Percentiles rank a stretch among this genome's conserved stretches.
Evolutionary conservation across 2,888 invertebrate species (phyloP).

Genomic region (Diarsia brunnea): DNA sequence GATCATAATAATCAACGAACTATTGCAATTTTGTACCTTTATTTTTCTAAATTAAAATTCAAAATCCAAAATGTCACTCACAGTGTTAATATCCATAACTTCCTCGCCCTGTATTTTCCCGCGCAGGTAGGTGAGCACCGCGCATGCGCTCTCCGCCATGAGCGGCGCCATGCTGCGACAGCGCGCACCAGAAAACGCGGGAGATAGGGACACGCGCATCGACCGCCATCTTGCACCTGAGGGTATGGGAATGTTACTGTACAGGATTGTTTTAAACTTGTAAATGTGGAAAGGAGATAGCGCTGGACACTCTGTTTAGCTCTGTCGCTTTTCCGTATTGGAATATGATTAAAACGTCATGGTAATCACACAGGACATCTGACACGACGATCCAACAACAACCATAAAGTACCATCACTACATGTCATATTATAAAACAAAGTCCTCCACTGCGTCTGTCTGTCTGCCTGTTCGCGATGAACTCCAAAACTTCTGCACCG

Average conservation of each 20-base stretch:
- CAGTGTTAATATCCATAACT: slow-evolving; percentile 74
- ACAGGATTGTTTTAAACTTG: too few relatives aligned
- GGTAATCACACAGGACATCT: too few relatives aligned
- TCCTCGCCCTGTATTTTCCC: slow-evolving; percentile 50
- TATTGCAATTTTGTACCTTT: not conserved
- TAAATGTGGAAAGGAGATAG: too few relatives aligned
- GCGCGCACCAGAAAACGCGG: slow-evolving; percentile 78
- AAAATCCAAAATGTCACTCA: slow-evolving; percentile 46
- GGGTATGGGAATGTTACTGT: not conserved
- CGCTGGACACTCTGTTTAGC: too few relatives aligned
- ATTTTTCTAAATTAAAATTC: not conserved
- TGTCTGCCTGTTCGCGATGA: too few relatives aligned
- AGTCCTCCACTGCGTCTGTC: too few relatives aligned
- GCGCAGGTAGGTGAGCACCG: slow-evolving; percentile 65
- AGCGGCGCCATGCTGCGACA: slow-evolving; percentile 79
- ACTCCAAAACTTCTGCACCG: too few relatives aligned
- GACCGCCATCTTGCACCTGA: slow-evolving; percentile 78
- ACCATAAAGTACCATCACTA: not conserved
- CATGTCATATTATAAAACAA: too few relatives aligned
- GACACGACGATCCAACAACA: not conserved
- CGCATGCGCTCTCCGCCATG: slow-evolving; percentile 74
- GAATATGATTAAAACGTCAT: too few relatives aligned
- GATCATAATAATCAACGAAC: not conserved
- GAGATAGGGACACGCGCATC: slow-evolving; percentile 76
- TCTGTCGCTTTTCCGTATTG: too few relatives aligned